These are phyloP conservation scores for Rhodeus uyekii DNA, from an alignment of 2,797 vertebrate genomes.

Conservation along the genomic window DNA sequence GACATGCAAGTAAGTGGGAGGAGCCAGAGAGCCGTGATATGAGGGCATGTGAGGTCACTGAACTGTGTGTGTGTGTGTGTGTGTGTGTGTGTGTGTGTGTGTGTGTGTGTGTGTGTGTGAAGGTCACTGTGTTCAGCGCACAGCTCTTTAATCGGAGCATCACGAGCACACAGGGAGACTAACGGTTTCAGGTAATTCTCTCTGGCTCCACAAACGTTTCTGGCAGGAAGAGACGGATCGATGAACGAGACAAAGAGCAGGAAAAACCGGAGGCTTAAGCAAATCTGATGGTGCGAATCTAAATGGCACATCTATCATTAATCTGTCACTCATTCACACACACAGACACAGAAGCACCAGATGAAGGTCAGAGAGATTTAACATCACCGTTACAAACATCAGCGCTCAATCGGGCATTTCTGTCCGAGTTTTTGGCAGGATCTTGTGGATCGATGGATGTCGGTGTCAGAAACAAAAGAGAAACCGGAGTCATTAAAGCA, in stretches of 20 bases:
- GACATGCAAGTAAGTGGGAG: constrained; percentile 7
- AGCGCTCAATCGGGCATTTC: neutral
- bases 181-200: neutral
- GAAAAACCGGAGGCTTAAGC: neutral
- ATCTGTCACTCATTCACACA: neutral
- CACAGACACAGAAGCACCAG: neutral
- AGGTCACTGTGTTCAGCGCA: neutral
- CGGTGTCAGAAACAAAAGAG: neutral
- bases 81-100: neutral
- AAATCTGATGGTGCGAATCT: constrained; percentile 6
- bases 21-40: neutral
- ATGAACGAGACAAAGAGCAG: constrained; percentile 17
- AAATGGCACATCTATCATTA: constrained; percentile 20
- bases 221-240: constrained; percentile 9
- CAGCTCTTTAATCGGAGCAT: constrained; percentile 9
- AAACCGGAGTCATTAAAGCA: neutral
- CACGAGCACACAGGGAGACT: neutral
- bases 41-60: neutral
- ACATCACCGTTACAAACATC: neutral
- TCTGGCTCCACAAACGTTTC: neutral
- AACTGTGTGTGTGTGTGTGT: neutral
- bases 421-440: neutral
- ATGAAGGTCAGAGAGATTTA: constrained; percentile 5
- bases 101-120: neutral
- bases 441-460: neutral